Conservation (phyloP, 2,888 invertebrate genomes). For the Fragum sueziense region DNA sequence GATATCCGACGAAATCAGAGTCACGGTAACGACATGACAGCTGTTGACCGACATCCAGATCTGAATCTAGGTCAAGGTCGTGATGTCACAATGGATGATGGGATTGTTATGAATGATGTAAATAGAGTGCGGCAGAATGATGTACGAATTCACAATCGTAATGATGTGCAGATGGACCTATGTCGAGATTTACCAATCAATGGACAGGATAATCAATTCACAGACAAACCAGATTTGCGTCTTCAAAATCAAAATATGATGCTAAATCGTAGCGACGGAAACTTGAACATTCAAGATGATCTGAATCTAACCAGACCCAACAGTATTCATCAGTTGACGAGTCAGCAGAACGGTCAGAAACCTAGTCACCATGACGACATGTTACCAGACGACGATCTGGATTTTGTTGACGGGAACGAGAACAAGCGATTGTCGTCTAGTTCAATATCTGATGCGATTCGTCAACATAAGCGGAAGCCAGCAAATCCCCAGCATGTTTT, state of each 20-base stretch:
- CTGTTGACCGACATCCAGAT: slow-evolving; percentile 13
- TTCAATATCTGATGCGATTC: slow-evolving; percentile 49
- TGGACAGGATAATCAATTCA: slow-evolving; percentile 33
- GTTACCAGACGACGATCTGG: slow-evolving; percentile 44
- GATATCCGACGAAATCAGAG: slow-evolving; percentile 38
- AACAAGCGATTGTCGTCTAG: slow-evolving; percentile 41
- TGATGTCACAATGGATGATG: slow-evolving; percentile 46
- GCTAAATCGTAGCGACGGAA: slow-evolving; percentile 25
- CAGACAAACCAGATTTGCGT: slow-evolving; percentile 42
- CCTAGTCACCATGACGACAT: slow-evolving; percentile 42
- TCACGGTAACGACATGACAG: slow-evolving; percentile 31
- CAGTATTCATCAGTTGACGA: slow-evolving; percentile 28
- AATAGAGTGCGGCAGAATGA: slow-evolving; percentile 11
- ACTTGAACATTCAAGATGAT: slow-evolving; percentile 34
- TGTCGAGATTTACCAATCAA: slow-evolving; percentile 45
- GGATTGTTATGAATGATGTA: slow-evolving; percentile 38
- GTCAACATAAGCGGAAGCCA: slow-evolving; percentile 60
- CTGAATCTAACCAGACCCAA: slow-evolving; percentile 24
- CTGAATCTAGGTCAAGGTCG: slow-evolving; percentile 27
- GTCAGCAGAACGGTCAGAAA: slow-evolving; percentile 43
- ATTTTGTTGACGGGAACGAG: slow-evolving; percentile 44
- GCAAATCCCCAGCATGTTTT: slow-evolving; percentile 62
- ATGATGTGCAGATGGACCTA: slow-evolving; percentile 42
- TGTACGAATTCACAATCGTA: slow-evolving; percentile 41
- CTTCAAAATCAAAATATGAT: slow-evolving; percentile 42